These are phyloP conservation scores for Pseudoatta argentina DNA, from an alignment of 1,140 invertebrate genomes.

Conservation along the genomic window DNA sequence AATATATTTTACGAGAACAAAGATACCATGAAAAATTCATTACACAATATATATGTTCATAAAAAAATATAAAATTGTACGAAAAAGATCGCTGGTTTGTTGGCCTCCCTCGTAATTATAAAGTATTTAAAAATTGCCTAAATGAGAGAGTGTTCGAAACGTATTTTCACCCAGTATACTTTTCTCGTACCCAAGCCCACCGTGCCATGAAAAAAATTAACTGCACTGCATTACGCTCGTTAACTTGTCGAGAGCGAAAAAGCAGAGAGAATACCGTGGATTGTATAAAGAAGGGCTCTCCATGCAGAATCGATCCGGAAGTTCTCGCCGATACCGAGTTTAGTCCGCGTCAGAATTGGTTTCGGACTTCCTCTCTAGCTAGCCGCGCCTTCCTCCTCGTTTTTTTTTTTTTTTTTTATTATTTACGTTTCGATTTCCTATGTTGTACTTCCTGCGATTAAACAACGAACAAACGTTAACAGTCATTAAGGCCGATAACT, in stretches of 20 bases:
- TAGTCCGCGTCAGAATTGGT: constrained; percentile 76
- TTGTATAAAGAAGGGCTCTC: constrained; percentile 56
- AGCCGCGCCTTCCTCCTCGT: constrained; percentile 61
- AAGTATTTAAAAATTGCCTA: constrained; percentile 11
- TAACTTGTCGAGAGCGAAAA: constrained; percentile 48
- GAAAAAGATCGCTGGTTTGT: background rate
- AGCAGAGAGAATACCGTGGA: constrained; percentile 59
- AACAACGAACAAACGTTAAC: constrained; percentile 77
- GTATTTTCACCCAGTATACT: constrained; percentile 4
- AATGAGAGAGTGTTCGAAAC: background rate
- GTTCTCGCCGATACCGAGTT: constrained; percentile 72
- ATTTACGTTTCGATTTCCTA: constrained; percentile 75
- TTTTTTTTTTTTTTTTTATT: constrained; percentile 74
- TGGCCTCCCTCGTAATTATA: background rate
- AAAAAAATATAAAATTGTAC: background rate
- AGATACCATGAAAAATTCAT: background rate
- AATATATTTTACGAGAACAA: background rate
- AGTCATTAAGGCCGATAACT: constrained; percentile 64
- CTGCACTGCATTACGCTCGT: constrained; percentile 60
- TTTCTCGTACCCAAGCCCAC: background rate
- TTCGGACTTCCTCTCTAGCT: constrained; percentile 76
- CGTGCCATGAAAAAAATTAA: constrained; percentile 45
- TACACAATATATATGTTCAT: background rate
- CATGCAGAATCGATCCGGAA: constrained; percentile 75
- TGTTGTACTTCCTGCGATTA: constrained; percentile 62